These are phyloP conservation scores for Hemicentrotus pulcherrimus DNA, from an alignment of 35 echinoderm and acorn worm species.

Conservation along the genomic window DNA sequence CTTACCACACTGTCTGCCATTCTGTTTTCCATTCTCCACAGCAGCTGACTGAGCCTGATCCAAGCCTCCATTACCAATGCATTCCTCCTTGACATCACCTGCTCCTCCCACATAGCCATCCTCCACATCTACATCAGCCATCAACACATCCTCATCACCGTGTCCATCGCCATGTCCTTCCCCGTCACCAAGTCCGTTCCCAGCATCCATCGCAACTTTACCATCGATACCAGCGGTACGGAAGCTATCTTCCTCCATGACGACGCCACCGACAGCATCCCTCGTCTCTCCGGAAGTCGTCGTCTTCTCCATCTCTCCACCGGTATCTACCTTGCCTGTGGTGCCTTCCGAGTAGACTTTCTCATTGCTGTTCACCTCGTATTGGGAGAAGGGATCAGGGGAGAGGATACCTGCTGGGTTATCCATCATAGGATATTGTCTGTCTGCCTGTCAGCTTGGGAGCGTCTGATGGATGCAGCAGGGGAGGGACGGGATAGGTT, in stretches of 20 bases:
- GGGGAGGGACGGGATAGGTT: not conserved
- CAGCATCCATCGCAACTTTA: not conserved
- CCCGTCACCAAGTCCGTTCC: not conserved
- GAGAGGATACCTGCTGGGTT: conserved; percentile 18
- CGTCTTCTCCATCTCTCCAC: conserved; percentile 18
- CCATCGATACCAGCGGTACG: not conserved
- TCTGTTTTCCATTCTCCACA: conserved; percentile 25
- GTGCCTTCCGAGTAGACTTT: conserved; percentile 21
- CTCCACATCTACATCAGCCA: not conserved
- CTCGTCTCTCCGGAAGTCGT: not conserved
- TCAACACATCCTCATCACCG: not conserved
- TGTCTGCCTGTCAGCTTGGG: not conserved
- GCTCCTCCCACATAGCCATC: not conserved
- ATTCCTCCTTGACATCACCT: not conserved
- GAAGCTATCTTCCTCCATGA: not conserved
- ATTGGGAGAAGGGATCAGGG: not conserved
- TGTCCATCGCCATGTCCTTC: not conserved
- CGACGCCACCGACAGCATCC: not conserved
- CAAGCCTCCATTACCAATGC: conserved; percentile 15
- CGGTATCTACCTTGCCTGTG: conserved; percentile 16
- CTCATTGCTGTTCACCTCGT: conserved; percentile 40
- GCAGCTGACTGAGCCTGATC: conserved; percentile 25
- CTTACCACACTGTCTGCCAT: not conserved
- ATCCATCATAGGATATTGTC: not conserved
- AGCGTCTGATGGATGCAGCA: conserved; percentile 7